phyloP scores from a whole-genome alignment of 2,113 vertebrate genomes.

The Chauna torquata region DNA sequence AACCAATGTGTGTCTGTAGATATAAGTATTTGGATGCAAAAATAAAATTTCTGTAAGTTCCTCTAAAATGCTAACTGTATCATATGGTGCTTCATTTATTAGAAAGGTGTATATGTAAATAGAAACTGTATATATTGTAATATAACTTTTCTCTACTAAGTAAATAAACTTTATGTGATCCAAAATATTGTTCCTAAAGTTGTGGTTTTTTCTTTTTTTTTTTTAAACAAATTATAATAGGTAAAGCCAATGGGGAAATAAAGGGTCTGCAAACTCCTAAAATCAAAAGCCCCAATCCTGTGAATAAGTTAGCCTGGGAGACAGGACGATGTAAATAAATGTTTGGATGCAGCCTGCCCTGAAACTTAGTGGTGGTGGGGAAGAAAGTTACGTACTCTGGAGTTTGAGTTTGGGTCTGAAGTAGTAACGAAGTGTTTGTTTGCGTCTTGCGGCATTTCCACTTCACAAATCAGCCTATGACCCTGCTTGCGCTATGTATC shows the following conservation, averaged over 20 bases:
- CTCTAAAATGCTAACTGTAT: conserved; percentile 8
- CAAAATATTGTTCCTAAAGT: background rate
- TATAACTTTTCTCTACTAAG: conserved; percentile 28
- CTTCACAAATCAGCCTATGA: background rate
- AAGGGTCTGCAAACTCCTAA: background rate
- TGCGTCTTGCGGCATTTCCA: background rate
- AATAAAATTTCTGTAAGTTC: conserved; percentile 32
- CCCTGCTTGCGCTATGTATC: background rate
- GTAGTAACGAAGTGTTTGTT: background rate
- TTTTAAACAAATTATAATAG: background rate
- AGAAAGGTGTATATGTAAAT: conserved; percentile 43
- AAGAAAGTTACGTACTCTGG: background rate
- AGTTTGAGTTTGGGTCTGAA: background rate
- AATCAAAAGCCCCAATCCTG: background rate
- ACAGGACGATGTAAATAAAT: background rate
- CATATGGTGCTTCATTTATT: conserved; percentile 39
- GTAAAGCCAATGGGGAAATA: background rate
- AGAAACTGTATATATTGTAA: conserved; percentile 70
- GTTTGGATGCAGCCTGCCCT: background rate
- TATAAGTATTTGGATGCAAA: background rate
- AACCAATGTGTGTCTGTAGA: background rate
- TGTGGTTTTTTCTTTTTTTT: background rate
- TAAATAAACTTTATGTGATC: conserved; percentile 50
- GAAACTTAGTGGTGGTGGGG: background rate
- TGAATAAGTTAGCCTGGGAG: background rate